Conservation (phyloP, 2,113 vertebrate genomes). For the Hassar affinis region DNA sequence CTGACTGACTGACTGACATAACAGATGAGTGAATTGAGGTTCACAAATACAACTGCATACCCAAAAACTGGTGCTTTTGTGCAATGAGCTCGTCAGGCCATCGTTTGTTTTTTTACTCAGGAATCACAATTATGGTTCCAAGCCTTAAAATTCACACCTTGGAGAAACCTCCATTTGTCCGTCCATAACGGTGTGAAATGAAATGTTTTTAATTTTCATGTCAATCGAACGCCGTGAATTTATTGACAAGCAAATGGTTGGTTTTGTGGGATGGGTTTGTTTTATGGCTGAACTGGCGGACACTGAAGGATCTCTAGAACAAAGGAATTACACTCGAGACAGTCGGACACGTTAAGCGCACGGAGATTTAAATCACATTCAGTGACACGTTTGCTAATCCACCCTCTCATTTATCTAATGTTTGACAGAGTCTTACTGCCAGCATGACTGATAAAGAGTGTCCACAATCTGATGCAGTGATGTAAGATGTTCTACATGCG, state of each 20-base stretch:
- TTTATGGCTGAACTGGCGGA: slow-evolving; percentile 1
- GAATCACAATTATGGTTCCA: slow-evolving; percentile 46
- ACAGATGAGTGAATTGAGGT: neutral
- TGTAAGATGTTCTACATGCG: neutral
- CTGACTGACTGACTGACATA: no score
- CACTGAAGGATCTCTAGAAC: slow-evolving; percentile 29
- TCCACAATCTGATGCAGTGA: slow-evolving; percentile 5
- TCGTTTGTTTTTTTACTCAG: slow-evolving; percentile 18
- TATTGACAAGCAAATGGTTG: neutral
- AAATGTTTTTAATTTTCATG: neutral
- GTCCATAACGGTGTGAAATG: neutral
- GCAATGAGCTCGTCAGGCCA: slow-evolving; percentile 36
- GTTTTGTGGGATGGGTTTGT: neutral
- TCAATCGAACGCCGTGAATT: neutral
- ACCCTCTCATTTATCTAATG: slow-evolving; percentile 12
- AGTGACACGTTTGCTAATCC: neutral
- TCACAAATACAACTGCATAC: neutral
- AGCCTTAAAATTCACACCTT: slow-evolving; percentile 49
- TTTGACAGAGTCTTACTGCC: slow-evolving; percentile 1
- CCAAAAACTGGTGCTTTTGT: neutral
- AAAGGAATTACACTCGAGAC: slow-evolving; percentile 1
- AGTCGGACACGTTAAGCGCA: slow-evolving; percentile 27
- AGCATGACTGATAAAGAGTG: neutral
- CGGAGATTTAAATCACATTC: slow-evolving; percentile 25
- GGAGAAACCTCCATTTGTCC: neutral